Conservation (phyloP, 1,140 invertebrate species). For the Drosophila rufa region DNA sequence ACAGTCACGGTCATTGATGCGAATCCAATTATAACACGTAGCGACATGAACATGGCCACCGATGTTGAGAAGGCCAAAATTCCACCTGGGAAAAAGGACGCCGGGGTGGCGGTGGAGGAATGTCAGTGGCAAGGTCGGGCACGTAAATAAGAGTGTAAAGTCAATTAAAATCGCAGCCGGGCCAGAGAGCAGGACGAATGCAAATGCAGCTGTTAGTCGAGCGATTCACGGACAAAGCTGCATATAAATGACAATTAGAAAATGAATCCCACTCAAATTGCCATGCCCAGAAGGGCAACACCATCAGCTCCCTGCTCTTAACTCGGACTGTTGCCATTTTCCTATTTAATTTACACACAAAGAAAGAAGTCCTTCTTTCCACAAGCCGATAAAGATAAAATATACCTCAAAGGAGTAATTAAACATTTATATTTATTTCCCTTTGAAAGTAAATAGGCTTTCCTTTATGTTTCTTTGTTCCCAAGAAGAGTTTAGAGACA, state of each 20-base stretch:
- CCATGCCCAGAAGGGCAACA: slow-evolving; percentile 24
- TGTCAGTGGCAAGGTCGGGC: slow-evolving; percentile 77
- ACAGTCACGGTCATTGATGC: slow-evolving; percentile 89
- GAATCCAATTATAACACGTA: slow-evolving; percentile 89
- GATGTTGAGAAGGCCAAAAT: slow-evolving; percentile 88
- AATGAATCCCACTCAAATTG: slow-evolving; percentile 58
- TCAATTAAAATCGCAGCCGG: slow-evolving; percentile 73
- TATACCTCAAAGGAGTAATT: not conserved
- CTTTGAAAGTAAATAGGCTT: not conserved
- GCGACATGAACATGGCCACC: slow-evolving; percentile 88
- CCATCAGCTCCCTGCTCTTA: not conserved
- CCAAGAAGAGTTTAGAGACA: too few species aligned
- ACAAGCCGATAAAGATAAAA: not conserved
- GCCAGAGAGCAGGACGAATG: slow-evolving; percentile 51
- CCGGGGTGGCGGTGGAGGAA: slow-evolving; percentile 35
- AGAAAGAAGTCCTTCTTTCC: too few species aligned
- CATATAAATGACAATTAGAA: slow-evolving; percentile 80
- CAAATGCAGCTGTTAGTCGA: slow-evolving; percentile 60
- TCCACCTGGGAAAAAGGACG: slow-evolving; percentile 85
- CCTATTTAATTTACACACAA: not conserved
- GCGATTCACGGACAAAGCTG: slow-evolving; percentile 50
- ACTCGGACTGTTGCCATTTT: slow-evolving; percentile 19
- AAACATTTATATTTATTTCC: not conserved
- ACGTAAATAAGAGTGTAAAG: slow-evolving; percentile 79
- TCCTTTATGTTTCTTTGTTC: too few species aligned